Evolutionary conservation across 2,888 invertebrate species (phyloP).

Genomic region (Lottia gigantea): DNA sequence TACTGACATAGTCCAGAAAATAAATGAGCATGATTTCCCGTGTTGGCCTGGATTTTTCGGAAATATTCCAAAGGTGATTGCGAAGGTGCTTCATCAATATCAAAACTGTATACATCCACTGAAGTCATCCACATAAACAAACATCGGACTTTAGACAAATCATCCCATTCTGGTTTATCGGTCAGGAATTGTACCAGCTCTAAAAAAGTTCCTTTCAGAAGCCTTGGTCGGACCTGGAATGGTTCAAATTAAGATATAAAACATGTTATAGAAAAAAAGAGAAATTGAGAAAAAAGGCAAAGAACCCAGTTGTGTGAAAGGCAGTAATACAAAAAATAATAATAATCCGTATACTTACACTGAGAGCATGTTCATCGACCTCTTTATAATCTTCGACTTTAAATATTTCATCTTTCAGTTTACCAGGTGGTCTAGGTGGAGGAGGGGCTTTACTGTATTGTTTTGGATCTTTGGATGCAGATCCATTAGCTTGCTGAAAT

Average conservation of each 20-base stretch:
- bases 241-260: background rate
- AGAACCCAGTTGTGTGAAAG: no score
- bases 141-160: slow-evolving; percentile 51
- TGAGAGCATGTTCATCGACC: slow-evolving; percentile 49
- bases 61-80: slow-evolving; percentile 62
- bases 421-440: slow-evolving; percentile 50
- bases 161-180: slow-evolving; percentile 39
- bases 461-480: background rate
- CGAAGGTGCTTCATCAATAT: slow-evolving; percentile 46
- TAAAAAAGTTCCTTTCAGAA: slow-evolving; percentile 48
- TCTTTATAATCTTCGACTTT: slow-evolving; percentile 42
- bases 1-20: slow-evolving; percentile 57
- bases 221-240: slow-evolving; percentile 43
- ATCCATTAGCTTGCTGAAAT: background rate
- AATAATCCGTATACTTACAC: slow-evolving; percentile 33
- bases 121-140: slow-evolving; percentile 63
- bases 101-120: slow-evolving; percentile 49
- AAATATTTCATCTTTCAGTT: slow-evolving; percentile 48
- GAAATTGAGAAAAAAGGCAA: no score
- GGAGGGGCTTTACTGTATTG: slow-evolving; percentile 32
- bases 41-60: slow-evolving; percentile 57
- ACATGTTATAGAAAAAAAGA: no score
- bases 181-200: slow-evolving; percentile 51
- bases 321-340: no score
- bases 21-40: slow-evolving; percentile 64